Conservation (phyloP, 2,888 invertebrate species). For the Spatulosminthurus flaviceps region DNA sequence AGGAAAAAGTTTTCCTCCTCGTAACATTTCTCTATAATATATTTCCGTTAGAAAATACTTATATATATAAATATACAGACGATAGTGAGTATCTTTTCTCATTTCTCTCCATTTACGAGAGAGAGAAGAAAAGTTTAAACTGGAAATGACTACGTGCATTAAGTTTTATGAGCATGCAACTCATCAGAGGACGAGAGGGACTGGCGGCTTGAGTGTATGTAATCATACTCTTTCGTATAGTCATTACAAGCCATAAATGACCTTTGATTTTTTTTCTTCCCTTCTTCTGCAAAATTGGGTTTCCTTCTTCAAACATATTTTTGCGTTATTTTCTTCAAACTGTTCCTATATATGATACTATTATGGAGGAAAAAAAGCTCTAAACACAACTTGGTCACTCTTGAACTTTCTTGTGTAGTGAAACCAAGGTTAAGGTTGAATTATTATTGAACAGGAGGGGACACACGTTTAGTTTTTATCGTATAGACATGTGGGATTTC, state of each 20-base stretch:
- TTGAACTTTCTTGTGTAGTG: too few species aligned
- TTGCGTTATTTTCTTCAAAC: not conserved
- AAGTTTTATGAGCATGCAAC: conserved; percentile 8
- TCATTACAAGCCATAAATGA: conserved; percentile 14
- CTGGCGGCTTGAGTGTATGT: not conserved
- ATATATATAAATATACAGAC: not conserved
- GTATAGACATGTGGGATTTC: not conserved
- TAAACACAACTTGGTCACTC: not conserved
- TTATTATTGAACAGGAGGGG: not conserved
- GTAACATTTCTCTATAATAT: too few species aligned
- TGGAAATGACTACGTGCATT: not conserved
- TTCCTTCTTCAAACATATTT: not conserved
- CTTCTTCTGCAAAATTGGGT: too few species aligned
- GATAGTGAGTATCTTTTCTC: not conserved
- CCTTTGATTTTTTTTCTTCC: not conserved
- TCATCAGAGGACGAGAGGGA: not conserved
- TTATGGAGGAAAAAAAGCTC: not conserved
- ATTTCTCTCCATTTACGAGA: too few species aligned
- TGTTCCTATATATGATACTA: not conserved
- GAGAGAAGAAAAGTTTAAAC: not conserved
- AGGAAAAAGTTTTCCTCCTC: too few species aligned
- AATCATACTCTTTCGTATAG: not conserved
- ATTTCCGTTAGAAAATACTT: not conserved
- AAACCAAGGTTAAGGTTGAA: too few species aligned
- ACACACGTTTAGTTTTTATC: not conserved